These are phyloP conservation scores for Psittacula cyanocephala DNA, from an alignment of 2,113 vertebrate species.

Conservation along the genomic window DNA sequence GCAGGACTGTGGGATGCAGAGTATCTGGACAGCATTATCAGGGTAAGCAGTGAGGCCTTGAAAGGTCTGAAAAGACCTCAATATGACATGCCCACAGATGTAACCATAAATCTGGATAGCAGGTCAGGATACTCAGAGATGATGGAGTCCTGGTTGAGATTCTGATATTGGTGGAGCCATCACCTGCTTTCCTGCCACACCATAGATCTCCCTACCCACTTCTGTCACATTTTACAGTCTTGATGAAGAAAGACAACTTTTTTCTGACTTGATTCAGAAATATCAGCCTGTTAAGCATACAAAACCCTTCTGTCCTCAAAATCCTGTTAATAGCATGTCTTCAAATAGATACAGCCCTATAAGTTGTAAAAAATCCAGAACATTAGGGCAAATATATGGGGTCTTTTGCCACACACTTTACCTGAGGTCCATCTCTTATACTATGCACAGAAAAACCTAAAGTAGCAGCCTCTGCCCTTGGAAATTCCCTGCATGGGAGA, in stretches of 20 bases:
- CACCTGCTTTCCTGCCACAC: neutral
- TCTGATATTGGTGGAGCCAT: neutral
- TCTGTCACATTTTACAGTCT: neutral
- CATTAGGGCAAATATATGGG: neutral
- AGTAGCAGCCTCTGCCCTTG: neutral
- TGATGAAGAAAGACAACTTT: neutral
- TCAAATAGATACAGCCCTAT: neutral
- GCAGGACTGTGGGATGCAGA: fast-evolving
- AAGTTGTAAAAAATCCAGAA: neutral
- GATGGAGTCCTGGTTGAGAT: neutral
- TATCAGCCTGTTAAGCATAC: neutral
- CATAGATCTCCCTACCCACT: neutral
- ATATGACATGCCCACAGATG: neutral
- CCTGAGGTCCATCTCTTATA: neutral
- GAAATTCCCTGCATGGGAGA: neutral
- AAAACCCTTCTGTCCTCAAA: neutral
- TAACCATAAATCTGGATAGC: neutral
- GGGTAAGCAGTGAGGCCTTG: neutral
- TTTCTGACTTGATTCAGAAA: neutral
- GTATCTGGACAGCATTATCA: neutral
- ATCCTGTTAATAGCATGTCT: neutral
- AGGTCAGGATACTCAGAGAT: neutral
- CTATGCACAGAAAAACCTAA: neutral
- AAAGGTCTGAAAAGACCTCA: neutral
- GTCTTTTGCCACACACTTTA: neutral